Evolutionary conservation across 1,140 invertebrate species (phyloP), one percentile per base, ranked within the genome.

Genomic region (Penaeus japonicus): DNA sequence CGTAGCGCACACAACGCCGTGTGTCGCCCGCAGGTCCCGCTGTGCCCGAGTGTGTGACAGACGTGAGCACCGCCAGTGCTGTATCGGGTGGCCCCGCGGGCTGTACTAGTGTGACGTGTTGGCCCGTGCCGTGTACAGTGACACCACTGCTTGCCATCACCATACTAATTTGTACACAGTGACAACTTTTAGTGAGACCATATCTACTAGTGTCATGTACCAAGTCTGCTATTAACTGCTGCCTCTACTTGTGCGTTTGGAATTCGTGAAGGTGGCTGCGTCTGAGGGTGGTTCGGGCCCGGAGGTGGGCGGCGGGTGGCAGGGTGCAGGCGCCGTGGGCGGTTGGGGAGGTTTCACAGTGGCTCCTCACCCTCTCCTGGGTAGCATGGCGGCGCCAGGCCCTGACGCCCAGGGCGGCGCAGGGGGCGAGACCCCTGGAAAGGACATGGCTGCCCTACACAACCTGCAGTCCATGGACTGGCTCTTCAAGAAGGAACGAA

Each of bases 401-500:
- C 82, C 89, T 54, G 89, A 89, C 39, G 86, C 78, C 77, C 85
- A 84, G 59, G 85, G 86, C 82, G 89, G 78, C 87, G 85, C 85
- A 53, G 87, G 87, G 84, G 80, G 73, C 75, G 82, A 85, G 78
- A 84, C 57, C 89, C 83, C 85, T 62, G 83, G 80, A 62, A 80
- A 77, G 92, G 91, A 92, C 92, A 90, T 92, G 87, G 92, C 94
- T 92, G 95, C 95, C 93, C 94, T 96, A 92, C 95, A 96, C 94
- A 95, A 96, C 93, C 96, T 97, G 95, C 96, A 97, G 94, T 96
- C 96, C 93, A 97, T 97, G 96, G 96, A 97, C 94, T 97, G 96
- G 96, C 95, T 97, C 93, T 97, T 97, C 94, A 97, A 97, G 94
- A 97, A 97, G 94, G 96, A 97, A 94, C 94, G 96, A 93, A 97